Evolutionary conservation across 2,888 invertebrate species (phyloP), one percentile per base, ranked within the genome.

Genomic region (Monopis laevigella): DNA sequence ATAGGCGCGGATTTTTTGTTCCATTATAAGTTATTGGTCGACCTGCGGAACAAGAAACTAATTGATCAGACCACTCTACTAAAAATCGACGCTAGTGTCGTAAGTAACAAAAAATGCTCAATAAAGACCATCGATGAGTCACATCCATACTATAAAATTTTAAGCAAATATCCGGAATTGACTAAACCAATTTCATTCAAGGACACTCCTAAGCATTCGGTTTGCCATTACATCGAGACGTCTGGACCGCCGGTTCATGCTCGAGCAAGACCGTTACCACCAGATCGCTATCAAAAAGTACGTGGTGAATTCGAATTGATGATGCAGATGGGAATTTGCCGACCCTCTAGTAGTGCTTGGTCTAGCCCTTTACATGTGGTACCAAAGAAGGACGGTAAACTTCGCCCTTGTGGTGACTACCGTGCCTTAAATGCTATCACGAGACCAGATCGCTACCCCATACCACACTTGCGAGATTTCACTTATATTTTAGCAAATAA

Each of bases 261-360:
- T 2, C 48, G 52, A 5, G 49, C 63, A 0, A 43, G 67, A 8
- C 55, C 62, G 0, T 45, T 71, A 1, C 50, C 54, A 1, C 62
- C 58, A 0, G 57, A 61, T 2, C 50, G 55, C 12, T 56, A 62
- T 11, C 19, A 35, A 2, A 51, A 51, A 3, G 62, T 61, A 0
- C 57, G 57, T 43, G 42, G 48, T 2, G 59, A 64, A 42, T 63
- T 66, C 46, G 35, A 47, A 2, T 3, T 32, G 0, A 56, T 67
- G 58, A 44, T 56, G 5, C 53, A 67, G 13, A 45, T 52, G 13
- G 72, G 66, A 0, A 64, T 71, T 10, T 64, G 64, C 26, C 51
- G 66, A 2, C 69, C 64, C 0, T 71, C 68, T 0, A 58, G 55
- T 2, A 64, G 65, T 26, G 46, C 51, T 2, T 72, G 64, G 66